Percentiles rank a stretch among this genome's conserved stretches.
Conservation (phyloP, 1,140 invertebrate genomes). For the Trypoxylus dichotomus region DNA sequence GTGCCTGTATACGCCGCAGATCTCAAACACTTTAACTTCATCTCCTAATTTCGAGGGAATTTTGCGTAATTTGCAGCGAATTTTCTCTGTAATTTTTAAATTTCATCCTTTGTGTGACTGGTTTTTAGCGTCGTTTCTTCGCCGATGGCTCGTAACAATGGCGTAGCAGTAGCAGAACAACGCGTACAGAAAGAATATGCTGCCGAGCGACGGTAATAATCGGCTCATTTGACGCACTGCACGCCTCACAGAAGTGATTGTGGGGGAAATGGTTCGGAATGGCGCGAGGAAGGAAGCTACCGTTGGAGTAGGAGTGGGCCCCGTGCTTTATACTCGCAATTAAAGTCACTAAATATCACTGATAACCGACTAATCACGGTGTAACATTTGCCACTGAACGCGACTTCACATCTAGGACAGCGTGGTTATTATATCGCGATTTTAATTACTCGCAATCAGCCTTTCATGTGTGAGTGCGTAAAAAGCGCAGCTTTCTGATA, state of each 20-base stretch:
- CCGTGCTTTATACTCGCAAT: conserved; percentile 41
- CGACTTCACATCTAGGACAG: conserved; percentile 2
- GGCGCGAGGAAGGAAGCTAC: conserved; percentile 44
- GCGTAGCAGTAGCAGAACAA: not conserved
- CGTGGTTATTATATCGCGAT: conserved; percentile 15
- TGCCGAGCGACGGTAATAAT: conserved; percentile 34
- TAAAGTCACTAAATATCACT: conserved; percentile 34
- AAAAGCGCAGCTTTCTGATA: not conserved
- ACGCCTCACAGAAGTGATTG: conserved; percentile 47
- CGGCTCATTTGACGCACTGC: conserved; percentile 44
- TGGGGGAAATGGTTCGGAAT: conserved; percentile 47
- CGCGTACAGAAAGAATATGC: conserved; percentile 27
- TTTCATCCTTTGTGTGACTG: not conserved
- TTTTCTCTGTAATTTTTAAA: conserved; percentile 3
- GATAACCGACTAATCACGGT: conserved; percentile 30
- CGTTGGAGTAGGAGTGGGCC: conserved; percentile 41
- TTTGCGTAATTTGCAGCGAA: not conserved
- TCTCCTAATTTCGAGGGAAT: not conserved
- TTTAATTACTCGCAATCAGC: conserved; percentile 17
- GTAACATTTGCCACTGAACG: conserved; percentile 7
- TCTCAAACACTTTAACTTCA: too few relatives aligned
- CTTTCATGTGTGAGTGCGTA: conserved; percentile 12
- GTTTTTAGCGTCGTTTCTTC: conserved; percentile 19
- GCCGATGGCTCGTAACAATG: conserved; percentile 4
- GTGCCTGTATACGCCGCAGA: too few relatives aligned